These are phyloP conservation scores for Heliconius charithonia DNA, from an alignment of 2,888 invertebrate genomes.

Conservation along the genomic window DNA sequence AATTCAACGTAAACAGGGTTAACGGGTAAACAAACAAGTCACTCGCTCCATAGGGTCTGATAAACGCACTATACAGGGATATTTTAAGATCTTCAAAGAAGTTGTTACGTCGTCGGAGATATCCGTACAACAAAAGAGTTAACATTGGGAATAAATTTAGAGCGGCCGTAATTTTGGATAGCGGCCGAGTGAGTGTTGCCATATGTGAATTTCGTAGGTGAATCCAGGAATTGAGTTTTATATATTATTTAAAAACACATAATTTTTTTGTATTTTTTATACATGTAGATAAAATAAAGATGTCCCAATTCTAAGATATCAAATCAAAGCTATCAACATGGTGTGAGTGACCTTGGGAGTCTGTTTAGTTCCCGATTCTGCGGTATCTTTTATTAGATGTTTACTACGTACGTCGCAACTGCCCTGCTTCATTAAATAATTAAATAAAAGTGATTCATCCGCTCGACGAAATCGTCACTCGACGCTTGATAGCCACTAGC, in stretches of 20 bases:
- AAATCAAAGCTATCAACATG: background rate
- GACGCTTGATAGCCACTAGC: conserved; percentile 62
- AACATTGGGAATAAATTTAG: conserved; percentile 71
- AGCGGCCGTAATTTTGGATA: conserved; percentile 66
- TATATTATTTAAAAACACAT: background rate
- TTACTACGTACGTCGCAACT: conserved; percentile 40
- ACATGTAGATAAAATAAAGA: background rate
- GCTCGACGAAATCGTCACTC: conserved; percentile 69
- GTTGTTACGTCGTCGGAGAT: conserved; percentile 62
- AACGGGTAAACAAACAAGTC: conserved; percentile 50
- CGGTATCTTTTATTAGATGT: conserved; percentile 34
- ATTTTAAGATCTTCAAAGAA: conserved; percentile 75
- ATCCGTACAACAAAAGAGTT: conserved; percentile 69
- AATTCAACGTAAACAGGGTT: conserved; percentile 41
- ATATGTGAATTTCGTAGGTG: conserved; percentile 50
- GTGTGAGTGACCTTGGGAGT: background rate
- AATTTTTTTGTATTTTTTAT: background rate
- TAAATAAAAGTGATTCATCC: conserved; percentile 73
- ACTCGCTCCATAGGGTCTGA: conserved; percentile 50
- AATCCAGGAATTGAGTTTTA: conserved; percentile 1
- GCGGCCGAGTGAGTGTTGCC: conserved; percentile 61
- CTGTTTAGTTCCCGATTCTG: background rate
- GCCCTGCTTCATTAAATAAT: conserved; percentile 73
- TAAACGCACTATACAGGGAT: conserved; percentile 66
- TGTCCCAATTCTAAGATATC: background rate